Evolutionary conservation across 2,888 invertebrate genomes (phyloP).

Genomic region (Cylindroiulus punctatus): DNA sequence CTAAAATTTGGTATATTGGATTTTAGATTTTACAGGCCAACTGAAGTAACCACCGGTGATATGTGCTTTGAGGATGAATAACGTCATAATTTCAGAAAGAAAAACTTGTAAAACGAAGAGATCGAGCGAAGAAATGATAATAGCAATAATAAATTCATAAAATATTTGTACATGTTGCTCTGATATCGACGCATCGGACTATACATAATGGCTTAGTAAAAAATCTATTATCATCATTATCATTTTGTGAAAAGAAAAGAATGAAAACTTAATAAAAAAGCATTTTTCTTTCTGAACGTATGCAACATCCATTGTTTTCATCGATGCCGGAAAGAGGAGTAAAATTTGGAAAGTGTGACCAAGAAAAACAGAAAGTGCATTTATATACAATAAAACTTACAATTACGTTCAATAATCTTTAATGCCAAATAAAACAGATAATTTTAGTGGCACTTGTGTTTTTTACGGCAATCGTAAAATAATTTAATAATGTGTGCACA

Average conservation of each 20-base stretch:
- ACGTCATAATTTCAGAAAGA: conserved; percentile 28
- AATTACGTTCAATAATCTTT: conserved; percentile 45
- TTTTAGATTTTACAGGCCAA: too few species aligned
- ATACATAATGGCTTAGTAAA: conserved; percentile 42
- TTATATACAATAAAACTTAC: conserved; percentile 30
- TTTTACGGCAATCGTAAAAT: conserved; percentile 45
- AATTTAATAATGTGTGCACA: conserved; percentile 42
- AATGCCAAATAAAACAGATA: conserved; percentile 45
- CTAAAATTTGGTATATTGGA: too few species aligned
- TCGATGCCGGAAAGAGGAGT: neutral
- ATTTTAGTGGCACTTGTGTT: conserved; percentile 43
- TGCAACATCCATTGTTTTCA: neutral
- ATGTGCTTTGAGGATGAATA: neutral
- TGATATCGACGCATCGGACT: conserved; percentile 16
- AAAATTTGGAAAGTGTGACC: conserved; percentile 41
- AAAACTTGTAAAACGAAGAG: neutral
- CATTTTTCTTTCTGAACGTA: conserved; percentile 35
- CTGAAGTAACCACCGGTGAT: conserved; percentile 4
- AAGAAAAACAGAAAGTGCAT: conserved; percentile 29
- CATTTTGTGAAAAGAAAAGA: neutral
- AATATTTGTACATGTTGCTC: conserved; percentile 42
- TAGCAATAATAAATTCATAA: conserved; percentile 39
- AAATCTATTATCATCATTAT: conserved; percentile 40
- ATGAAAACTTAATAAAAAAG: neutral
- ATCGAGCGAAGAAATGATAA: conserved; percentile 5